These are phyloP conservation scores for Drosophila micromelanica DNA, from an alignment of 1,140 invertebrate species.

Conservation along the genomic window DNA sequence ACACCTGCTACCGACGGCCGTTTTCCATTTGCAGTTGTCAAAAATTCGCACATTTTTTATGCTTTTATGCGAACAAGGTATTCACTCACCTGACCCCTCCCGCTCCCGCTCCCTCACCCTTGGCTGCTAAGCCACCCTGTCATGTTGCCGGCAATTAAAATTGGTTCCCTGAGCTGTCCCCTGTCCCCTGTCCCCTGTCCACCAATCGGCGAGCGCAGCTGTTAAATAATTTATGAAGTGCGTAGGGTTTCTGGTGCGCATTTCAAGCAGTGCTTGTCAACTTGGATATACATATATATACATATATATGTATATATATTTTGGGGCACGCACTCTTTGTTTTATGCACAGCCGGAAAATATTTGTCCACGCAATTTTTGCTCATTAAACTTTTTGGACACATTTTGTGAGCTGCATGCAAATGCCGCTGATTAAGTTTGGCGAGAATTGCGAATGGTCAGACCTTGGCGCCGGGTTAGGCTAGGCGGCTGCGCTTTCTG, in stretches of 20 bases:
- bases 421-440: conserved; percentile 64
- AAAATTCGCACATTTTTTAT: conserved; percentile 73
- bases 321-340: conserved; percentile 61
- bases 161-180: conserved; percentile 47
- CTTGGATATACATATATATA: conserved; percentile 9
- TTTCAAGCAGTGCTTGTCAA: conserved; percentile 62
- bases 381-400: conserved; percentile 68
- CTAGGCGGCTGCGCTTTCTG: conserved; percentile 45
- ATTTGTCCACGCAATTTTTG: conserved; percentile 68
- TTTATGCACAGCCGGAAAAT: conserved; percentile 57
- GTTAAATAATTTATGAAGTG: conserved; percentile 81
- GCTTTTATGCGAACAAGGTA: conserved; percentile 15
- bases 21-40: conserved; percentile 66
- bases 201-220: conserved; percentile 55
- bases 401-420: conserved; percentile 70
- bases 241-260: conserved; percentile 72
- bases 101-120: background rate
- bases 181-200: background rate
- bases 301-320: conserved; percentile 33
- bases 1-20: background rate
- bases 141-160: conserved; percentile 77
- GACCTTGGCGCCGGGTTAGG: conserved; percentile 42
- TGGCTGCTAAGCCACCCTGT: conserved; percentile 14
- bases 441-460: background rate
- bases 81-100: conserved; percentile 1